Percentiles rank a stretch among this genome's conserved stretches.
These are phyloP conservation scores for Colinus virginianus DNA, from an alignment of 2,113 vertebrate genomes.

Conservation along the genomic window DNA sequence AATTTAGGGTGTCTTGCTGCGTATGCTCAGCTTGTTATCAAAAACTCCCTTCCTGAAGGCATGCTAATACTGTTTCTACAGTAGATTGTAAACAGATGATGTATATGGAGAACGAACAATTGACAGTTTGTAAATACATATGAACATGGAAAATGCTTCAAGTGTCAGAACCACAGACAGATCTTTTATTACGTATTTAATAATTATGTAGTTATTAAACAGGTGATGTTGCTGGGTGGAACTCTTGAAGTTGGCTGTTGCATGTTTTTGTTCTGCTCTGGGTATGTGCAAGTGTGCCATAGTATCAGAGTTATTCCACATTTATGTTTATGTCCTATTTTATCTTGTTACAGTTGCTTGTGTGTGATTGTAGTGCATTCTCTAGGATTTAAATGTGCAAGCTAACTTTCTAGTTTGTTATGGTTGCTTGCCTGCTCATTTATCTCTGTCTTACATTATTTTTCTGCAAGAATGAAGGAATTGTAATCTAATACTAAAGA, in stretches of 20 bases:
- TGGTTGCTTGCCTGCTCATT: neutral
- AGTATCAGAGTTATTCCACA: too few relatives aligned
- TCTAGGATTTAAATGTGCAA: neutral
- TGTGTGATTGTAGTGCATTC: neutral
- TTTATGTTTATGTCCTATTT: neutral
- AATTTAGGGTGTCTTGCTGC: neutral
- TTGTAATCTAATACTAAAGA: neutral
- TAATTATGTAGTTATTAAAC: neutral
- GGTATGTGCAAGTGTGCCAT: neutral
- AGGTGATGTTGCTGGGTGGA: neutral
- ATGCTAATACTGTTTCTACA: neutral
- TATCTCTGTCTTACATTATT: neutral
- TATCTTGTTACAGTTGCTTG: neutral
- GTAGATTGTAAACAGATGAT: neutral
- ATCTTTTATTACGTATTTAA: neutral
- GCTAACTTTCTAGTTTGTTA: neutral
- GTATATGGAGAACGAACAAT: too few relatives aligned
- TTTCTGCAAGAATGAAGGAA: conserved; percentile 25
- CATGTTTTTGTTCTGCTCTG: neutral
- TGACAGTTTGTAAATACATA: too few relatives aligned
- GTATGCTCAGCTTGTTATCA: neutral
- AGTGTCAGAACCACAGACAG: too few relatives aligned
- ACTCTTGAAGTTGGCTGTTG: neutral
- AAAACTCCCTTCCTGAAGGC: neutral
- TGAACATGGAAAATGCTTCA: neutral